Evolutionary conservation across 2,888 invertebrate species (phyloP), one percentile per base, ranked within the genome.

Genomic region (Cartodere bifasciata): DNA sequence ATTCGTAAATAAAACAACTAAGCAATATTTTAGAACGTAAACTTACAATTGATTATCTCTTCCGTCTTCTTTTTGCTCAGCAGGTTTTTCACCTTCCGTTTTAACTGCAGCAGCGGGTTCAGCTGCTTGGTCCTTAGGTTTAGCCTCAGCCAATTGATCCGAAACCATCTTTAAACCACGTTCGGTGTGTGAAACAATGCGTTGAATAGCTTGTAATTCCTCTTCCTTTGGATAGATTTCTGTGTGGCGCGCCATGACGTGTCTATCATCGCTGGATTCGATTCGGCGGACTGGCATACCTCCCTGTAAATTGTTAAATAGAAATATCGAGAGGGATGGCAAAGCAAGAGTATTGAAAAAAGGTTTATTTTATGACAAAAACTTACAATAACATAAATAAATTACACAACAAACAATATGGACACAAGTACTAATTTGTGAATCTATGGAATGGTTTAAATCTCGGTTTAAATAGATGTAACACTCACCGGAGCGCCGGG

Each of bases 261-360:
- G 94, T 6, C 91, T 77, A 64, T 97, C 97, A 63, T 97, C 95
- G 11, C 81, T 79, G n/a, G 88, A 85, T 60, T 94, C 92, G 0
- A 85, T 82, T 28, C 88, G 75, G 13, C 91, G 72, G 45, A 63
- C 65, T 17, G 68, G 68, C 9, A 72, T 71, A 41, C 71, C 69
- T n/a, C n/a, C 31, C 35, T 34, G 4, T 13, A 27, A 31, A 20
- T n/a, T n/a, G n/a, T n/a, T n/a, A n/a, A 20, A 20, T 20, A 7
- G 20, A 6, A 20, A 20, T 20, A 20, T 20, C 9, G 6, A 20
- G 20, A 20, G 20, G n/a, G n/a, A n/a, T n/a, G n/a, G n/a, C n/a
- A n/a, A n/a, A n/a, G n/a, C n/a, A n/a, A n/a, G n/a, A n/a, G n/a
- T n/a, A n/a, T n/a, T n/a, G n/a, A n/a, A n/a, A n/a, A n/a, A n/a